phyloP scores from a whole-genome alignment of 2,113 vertebrate genomes.

The Phaethornis superciliosus region DNA sequence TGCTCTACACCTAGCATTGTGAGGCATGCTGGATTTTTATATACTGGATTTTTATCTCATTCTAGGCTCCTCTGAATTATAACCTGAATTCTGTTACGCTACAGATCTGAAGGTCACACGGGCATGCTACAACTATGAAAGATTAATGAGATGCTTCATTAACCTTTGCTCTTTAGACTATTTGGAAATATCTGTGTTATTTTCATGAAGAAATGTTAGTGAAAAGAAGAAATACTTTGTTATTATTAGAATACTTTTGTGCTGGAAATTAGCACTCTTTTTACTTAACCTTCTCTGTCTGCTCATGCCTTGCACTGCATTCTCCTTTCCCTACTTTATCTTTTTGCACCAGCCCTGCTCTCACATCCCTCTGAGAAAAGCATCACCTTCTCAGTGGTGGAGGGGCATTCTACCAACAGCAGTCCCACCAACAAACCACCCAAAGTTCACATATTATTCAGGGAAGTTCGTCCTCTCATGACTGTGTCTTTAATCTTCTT shows the following conservation, averaged over 20 bases:
- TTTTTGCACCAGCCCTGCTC: neutral
- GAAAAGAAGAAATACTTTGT: neutral
- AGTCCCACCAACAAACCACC: neutral
- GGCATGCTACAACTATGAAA: conserved; percentile 68
- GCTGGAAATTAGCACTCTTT: neutral
- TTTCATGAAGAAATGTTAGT: neutral
- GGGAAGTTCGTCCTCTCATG: neutral
- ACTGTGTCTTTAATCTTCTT: neutral
- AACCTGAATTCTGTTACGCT: neutral
- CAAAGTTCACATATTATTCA: neutral
- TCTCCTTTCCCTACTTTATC: neutral
- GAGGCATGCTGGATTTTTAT: neutral
- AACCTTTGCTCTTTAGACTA: conserved; percentile 68
- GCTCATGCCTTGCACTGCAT: neutral
- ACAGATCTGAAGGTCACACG: conserved; percentile 49
- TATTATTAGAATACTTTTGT: neutral
- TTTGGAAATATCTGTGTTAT: conserved; percentile 52
- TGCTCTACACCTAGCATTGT: neutral
- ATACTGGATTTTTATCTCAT: neutral
- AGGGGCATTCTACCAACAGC: neutral
- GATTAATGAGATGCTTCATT: conserved; percentile 74
- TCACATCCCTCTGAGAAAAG: neutral
- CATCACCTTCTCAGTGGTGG: neutral
- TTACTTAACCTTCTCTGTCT: neutral
- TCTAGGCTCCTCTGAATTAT: neutral